A percentile compares a stretch with the other conserved stretches of the same genome.
These are phyloP conservation scores for Zoanthus solanderi DNA, from an alignment of 92 coral and sea anemone species.

Conservation along the genomic window DNA sequence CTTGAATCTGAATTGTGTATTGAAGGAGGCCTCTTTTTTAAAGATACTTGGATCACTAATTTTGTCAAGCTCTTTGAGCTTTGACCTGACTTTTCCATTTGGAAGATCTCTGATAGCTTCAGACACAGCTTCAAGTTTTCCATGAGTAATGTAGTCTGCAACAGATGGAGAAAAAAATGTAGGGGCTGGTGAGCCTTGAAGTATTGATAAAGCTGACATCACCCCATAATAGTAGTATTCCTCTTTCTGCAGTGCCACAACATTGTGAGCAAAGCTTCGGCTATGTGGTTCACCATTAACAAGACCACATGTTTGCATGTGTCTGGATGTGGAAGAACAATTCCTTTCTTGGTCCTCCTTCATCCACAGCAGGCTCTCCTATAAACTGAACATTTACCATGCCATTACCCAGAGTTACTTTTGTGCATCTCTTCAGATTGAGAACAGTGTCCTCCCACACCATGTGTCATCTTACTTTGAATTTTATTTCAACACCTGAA, in stretches of 20 bases:
- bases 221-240: slow-evolving; percentile 66
- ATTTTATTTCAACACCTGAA: slow-evolving; percentile 62
- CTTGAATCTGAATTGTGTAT: slow-evolving; percentile 60
- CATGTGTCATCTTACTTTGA: slow-evolving; percentile 66
- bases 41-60: slow-evolving; percentile 56
- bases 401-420: slow-evolving; percentile 55
- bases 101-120: slow-evolving; percentile 56
- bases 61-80: slow-evolving; percentile 55
- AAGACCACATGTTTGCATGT: slow-evolving; percentile 64
- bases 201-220: slow-evolving; percentile 65
- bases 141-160: slow-evolving; percentile 65
- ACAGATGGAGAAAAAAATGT: slow-evolving; percentile 64
- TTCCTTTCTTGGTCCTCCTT: slow-evolving; percentile 71
- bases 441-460: slow-evolving; percentile 68
- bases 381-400: slow-evolving; percentile 63
- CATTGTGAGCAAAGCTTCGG: slow-evolving; percentile 70
- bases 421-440: slow-evolving; percentile 55
- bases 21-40: slow-evolving; percentile 69
- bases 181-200: slow-evolving; percentile 75
- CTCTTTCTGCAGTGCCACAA: slow-evolving; percentile 70
- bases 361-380: slow-evolving; percentile 69
- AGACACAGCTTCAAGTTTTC: slow-evolving; percentile 66
- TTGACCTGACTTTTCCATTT: slow-evolving; percentile 60
- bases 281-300: slow-evolving; percentile 63
- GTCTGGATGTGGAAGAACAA: slow-evolving; percentile 67